These are phyloP conservation scores for Cassiopea andromeda DNA, from an alignment of 30 jellyfish, hydroid and myxozoan species.

Conservation along the genomic window DNA sequence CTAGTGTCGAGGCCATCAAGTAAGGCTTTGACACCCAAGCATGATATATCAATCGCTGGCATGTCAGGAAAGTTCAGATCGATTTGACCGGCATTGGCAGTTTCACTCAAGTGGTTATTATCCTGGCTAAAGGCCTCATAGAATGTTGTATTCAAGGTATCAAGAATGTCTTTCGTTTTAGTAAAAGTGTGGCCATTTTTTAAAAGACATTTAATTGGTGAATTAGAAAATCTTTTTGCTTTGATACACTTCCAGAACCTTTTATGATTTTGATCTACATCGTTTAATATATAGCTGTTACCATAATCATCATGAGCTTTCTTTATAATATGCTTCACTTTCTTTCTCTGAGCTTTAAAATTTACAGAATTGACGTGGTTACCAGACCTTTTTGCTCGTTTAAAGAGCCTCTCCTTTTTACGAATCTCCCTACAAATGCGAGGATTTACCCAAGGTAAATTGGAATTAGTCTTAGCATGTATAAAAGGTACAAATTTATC, in stretches of 20 bases:
- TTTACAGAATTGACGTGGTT: constrained; percentile 42
- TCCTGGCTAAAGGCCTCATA: constrained; percentile 46
- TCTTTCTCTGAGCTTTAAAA: constrained; percentile 53
- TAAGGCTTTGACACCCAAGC: constrained; percentile 43
- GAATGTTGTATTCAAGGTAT: constrained; percentile 42
- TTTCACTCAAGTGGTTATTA: constrained; percentile 44
- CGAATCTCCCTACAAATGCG: constrained; percentile 52
- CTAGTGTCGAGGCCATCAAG: constrained; percentile 18
- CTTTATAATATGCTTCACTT: constrained; percentile 37
- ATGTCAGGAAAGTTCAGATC: constrained; percentile 38
- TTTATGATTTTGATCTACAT: constrained; percentile 29
- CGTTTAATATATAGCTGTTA: constrained; percentile 29
- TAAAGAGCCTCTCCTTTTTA: constrained; percentile 33
- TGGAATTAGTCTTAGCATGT: too few relatives aligned
- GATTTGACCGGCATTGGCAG: constrained; percentile 29
- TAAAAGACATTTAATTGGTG: constrained; percentile 48
- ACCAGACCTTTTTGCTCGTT: constrained; percentile 42
- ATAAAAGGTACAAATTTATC: too few relatives aligned
- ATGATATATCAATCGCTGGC: constrained; percentile 36
- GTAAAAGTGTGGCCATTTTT: constrained; percentile 56
- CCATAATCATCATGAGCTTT: constrained; percentile 48
- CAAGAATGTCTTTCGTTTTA: constrained; percentile 44
- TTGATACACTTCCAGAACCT: constrained; percentile 41
- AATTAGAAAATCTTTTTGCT: constrained; percentile 46
- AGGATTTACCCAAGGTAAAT: neutral